Evolutionary conservation across 2,888 invertebrate genomes (phyloP), one percentile per base, ranked within the genome.

Genomic region (Psylliodes chrysocephalus): DNA sequence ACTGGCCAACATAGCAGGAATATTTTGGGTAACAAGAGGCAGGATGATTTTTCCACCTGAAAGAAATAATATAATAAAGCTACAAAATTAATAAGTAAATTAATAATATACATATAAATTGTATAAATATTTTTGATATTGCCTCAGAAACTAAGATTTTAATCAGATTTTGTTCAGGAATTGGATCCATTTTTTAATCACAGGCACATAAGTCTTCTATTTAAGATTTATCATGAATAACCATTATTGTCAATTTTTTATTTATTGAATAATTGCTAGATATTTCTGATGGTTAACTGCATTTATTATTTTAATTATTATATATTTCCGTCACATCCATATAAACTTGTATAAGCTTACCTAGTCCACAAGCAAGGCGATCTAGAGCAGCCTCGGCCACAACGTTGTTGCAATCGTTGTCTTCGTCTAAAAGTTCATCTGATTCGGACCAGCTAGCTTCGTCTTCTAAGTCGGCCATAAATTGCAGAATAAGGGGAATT

Each of bases 321-420:
- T n/a, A n/a, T n/a, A n/a, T n/a, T n/a, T n/a, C n/a, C n/a, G n/a
- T n/a, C n/a, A n/a, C n/a, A n/a, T n/a, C n/a, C n/a, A n/a, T n/a
- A n/a, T n/a, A n/a, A n/a, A n/a, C n/a, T n/a, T n/a, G n/a, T n/a
- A n/a, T n/a, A n/a, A n/a, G n/a, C n/a, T 66, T 96, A 67, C 98
- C 98, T 40, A 99, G 88, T 1, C 96, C 96, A 82, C 97, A 98
- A n/a, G 98, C 96, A 78, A 99, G 86, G 69, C 99, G 90, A 85
- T 99, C 99, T 60, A 99, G 85, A 5, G 97, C 95, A 17, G 96
- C 95, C 82, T 99, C 99, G 0, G 96, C 99, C 47, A 96, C 94
- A 4, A 96, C 94, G 73, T 94, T 92, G 81, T 97, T 96, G 75
- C 95, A 94, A 81, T 97, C 96, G 77, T 91, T 94, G 78, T 98